These are phyloP conservation scores for Linhomoeus sp. DNA, from an alignment of 2,888 invertebrate species.

Conservation along the genomic window DNA sequence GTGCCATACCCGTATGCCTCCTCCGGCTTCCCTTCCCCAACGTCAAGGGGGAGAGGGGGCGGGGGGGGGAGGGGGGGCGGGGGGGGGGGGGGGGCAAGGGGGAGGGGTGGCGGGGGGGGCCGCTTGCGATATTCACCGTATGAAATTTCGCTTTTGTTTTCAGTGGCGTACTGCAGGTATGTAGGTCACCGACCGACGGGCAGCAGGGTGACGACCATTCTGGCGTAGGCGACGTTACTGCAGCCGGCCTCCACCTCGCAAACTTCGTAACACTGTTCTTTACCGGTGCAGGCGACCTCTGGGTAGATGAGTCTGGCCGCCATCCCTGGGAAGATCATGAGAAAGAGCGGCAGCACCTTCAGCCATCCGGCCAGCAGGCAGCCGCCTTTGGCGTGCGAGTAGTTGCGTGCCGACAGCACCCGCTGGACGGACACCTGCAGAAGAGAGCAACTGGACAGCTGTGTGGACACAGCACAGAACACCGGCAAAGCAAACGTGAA, in stretches of 20 bases:
- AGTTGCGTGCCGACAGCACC: constrained; percentile 32
- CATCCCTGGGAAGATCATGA: constrained; percentile 37
- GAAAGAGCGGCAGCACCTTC: constrained; percentile 34
- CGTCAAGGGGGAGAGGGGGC: too few species aligned
- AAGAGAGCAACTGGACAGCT: not conserved
- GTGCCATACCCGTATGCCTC: too few species aligned
- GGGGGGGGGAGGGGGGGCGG: too few species aligned
- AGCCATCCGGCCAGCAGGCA: constrained; percentile 34
- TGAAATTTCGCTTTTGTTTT: too few species aligned
- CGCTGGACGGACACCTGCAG: constrained; percentile 34
- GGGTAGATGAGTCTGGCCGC: constrained; percentile 33
- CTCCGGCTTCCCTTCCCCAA: too few species aligned
- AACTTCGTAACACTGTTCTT: constrained; percentile 30
- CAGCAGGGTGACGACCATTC: constrained; percentile 34
- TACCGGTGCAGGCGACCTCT: constrained; percentile 34
- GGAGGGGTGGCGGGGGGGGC: too few species aligned
- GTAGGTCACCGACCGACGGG: constrained; percentile 30
- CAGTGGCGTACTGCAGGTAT: too few species aligned
- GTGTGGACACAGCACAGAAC: not conserved
- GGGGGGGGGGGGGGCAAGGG: too few species aligned
- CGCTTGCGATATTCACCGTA: too few species aligned
- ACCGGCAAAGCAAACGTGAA: not conserved
- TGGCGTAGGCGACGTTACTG: constrained; percentile 37
- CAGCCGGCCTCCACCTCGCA: constrained; percentile 34
- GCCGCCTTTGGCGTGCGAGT: constrained; percentile 36